Percentiles rank a stretch among this genome's conserved stretches.
Evolutionary conservation across 2,888 invertebrate genomes (phyloP).

Genomic region (Lithophane leautieri): DNA sequence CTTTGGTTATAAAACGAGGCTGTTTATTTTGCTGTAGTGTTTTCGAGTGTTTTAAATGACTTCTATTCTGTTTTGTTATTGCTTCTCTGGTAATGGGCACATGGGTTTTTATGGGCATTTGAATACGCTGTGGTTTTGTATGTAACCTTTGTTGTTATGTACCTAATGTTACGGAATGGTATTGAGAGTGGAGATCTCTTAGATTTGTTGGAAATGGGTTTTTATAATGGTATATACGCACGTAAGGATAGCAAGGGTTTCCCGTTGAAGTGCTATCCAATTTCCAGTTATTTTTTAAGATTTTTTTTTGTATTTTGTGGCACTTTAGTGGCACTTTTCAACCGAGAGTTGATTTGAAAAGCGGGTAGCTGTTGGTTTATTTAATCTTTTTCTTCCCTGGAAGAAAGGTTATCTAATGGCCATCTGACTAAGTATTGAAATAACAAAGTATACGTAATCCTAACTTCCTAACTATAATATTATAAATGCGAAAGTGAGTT

Average conservation of each 20-base stretch:
- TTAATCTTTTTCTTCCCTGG: neutral
- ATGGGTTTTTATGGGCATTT: conserved; percentile 55
- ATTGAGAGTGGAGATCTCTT: conserved; percentile 27
- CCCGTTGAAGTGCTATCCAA: neutral
- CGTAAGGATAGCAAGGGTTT: conserved; percentile 7
- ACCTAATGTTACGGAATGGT: conserved; percentile 30
- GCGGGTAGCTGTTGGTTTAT: neutral
- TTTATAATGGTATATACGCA: conserved; percentile 4
- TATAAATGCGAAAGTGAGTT: too few relatives aligned
- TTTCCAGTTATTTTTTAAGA: neutral
- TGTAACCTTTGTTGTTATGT: conserved; percentile 36
- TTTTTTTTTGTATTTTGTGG: neutral
- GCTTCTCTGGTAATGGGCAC: conserved; percentile 44
- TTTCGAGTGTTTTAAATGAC: conserved; percentile 60
- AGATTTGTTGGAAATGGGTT: conserved; percentile 29
- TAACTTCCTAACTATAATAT: too few relatives aligned
- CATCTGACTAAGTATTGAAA: neutral
- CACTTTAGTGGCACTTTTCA: neutral
- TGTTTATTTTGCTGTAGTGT: conserved; percentile 54
- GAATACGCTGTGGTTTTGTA: conserved; percentile 45
- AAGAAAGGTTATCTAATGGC: neutral
- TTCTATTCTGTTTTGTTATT: conserved; percentile 49
- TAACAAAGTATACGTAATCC: too few relatives aligned
- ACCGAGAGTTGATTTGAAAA: neutral
- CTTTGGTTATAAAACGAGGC: conserved; percentile 47